A percentile compares a stretch with the other conserved stretches of the same genome.
Evolutionary conservation across 1,140 invertebrate genomes (phyloP).

Genomic region (Holcopasites calliopsidis): DNA sequence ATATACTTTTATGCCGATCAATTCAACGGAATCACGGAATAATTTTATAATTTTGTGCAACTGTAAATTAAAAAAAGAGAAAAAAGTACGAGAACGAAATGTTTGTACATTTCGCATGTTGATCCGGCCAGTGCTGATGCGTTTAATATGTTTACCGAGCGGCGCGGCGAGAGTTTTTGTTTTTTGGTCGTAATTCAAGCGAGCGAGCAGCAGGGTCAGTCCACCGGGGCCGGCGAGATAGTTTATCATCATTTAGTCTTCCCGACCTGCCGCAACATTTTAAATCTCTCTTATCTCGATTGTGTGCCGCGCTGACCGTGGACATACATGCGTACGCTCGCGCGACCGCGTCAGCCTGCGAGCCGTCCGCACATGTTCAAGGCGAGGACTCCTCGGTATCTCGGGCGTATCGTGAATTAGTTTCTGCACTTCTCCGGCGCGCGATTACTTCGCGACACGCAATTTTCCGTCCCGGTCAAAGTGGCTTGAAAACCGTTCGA

Average conservation of each 20-base stretch:
- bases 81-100: no score
- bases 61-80: no score
- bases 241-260: constrained; percentile 79
- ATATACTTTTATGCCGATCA: no score
- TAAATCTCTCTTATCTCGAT: constrained; percentile 76
- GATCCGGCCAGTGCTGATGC: constrained; percentile 14
- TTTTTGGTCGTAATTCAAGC: constrained; percentile 73
- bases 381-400: constrained; percentile 2
- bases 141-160: constrained; percentile 42
- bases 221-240: constrained; percentile 72
- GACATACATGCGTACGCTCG: constrained; percentile 36
- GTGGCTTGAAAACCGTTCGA: background rate
- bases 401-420: constrained; percentile 19
- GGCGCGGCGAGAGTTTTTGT: constrained; percentile 53
- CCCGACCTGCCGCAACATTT: constrained; percentile 78
- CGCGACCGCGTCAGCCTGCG: constrained; percentile 1
- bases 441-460: background rate
- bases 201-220: constrained; percentile 67
- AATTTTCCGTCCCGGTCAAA: background rate
- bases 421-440: background rate
- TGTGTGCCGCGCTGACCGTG: constrained; percentile 46
- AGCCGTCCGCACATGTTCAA: background rate
- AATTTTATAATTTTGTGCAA: no score
- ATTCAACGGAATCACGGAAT: no score
- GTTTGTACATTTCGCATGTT: no score